phyloP scores from a whole-genome alignment of 2,113 vertebrate species.

The Anarhynchus alexandrinus region DNA sequence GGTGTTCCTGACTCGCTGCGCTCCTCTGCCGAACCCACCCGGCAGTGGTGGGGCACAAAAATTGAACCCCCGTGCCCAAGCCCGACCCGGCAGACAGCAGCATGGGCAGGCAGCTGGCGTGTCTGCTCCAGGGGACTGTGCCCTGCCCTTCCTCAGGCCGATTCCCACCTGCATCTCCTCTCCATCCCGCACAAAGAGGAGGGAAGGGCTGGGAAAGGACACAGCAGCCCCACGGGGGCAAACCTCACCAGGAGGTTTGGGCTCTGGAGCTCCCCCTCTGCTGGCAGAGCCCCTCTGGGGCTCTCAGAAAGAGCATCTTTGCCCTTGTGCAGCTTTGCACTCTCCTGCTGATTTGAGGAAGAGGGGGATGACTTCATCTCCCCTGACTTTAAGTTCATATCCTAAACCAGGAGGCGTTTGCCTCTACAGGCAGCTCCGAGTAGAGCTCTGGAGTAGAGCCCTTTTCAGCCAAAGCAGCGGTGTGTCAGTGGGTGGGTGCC shows the following conservation, averaged over 20 bases:
- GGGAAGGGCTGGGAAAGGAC: neutral
- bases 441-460: neutral
- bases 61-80: neutral
- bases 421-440: neutral
- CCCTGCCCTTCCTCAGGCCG: fast-evolving
- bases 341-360: neutral
- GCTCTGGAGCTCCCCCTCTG: fast-evolving
- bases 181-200: fast-evolving
- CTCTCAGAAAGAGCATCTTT: neutral
- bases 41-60: neutral
- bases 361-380: neutral
- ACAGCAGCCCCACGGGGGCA: neutral
- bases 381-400: neutral
- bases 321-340: neutral
- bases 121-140: fast-evolving
- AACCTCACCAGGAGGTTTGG: neutral
- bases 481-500: fast-evolving
- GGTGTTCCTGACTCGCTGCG: neutral
- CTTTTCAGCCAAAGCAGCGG: neutral
- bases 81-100: neutral
- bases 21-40: neutral
- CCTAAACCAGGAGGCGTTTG: neutral
- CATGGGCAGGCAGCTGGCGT: fast-evolving
- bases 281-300: neutral
- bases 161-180: neutral